These are phyloP conservation scores for Morinoia aosen DNA, from an alignment of 2,888 invertebrate species.

Conservation along the genomic window DNA sequence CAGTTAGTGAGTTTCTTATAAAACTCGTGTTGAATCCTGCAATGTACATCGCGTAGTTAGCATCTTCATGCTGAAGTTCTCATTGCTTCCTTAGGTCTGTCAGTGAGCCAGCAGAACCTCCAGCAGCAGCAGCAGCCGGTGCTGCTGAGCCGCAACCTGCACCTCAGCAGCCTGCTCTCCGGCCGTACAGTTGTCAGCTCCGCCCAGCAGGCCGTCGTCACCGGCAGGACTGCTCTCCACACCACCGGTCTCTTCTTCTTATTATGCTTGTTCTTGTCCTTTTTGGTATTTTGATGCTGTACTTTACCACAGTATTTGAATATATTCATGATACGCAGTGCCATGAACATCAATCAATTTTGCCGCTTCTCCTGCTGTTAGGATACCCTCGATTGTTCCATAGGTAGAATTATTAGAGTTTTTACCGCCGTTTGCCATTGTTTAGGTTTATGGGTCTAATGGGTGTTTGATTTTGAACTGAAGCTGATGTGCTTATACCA, in stretches of 20 bases:
- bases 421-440: neutral
- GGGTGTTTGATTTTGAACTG: neutral
- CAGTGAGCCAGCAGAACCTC: slow-evolving; percentile 49
- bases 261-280: neutral
- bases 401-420: neutral
- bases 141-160: slow-evolving; percentile 48
- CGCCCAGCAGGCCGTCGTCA: neutral
- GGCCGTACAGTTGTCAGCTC: neutral
- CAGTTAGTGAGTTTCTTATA: neutral
- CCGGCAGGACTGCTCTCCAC: neutral
- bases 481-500: neutral
- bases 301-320: too few species aligned
- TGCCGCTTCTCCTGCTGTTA: neutral
- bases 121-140: slow-evolving; percentile 49
- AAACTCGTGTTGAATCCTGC: neutral
- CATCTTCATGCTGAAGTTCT: neutral
- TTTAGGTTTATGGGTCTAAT: neutral
- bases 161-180: slow-evolving; percentile 43
- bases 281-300: neutral
- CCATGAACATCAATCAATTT: neutral
- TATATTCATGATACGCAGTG: neutral
- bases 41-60: neutral
- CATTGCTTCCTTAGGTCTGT: neutral
- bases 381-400: neutral
- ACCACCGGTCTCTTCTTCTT: neutral